phyloP scores from a whole-genome alignment of 2,888 invertebrate genomes.

The Xestobium rufovillosum region DNA sequence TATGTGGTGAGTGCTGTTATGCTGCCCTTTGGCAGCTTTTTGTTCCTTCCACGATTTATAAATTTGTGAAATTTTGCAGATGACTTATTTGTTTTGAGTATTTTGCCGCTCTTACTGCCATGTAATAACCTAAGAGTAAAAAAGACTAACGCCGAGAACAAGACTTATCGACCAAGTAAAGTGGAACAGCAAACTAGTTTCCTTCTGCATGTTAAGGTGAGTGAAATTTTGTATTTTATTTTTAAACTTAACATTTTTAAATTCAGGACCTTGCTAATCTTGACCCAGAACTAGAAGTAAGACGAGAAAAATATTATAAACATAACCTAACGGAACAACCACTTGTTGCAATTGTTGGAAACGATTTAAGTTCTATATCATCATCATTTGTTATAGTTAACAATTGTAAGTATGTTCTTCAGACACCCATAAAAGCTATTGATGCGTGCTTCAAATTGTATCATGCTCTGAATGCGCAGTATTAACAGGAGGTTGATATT shows the following conservation, averaged over 20 bases:
- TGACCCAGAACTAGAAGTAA: not conserved
- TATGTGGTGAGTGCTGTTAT: too few relatives aligned
- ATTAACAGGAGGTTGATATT: not conserved
- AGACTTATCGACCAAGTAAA: not conserved
- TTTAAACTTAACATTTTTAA: too few relatives aligned
- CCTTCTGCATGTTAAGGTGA: not conserved
- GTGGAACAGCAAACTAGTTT: slow-evolving; percentile 1
- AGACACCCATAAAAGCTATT: not conserved
- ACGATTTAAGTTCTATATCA: not conserved
- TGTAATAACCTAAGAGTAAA: not conserved
- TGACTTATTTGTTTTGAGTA: not conserved
- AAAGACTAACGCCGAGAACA: slow-evolving; percentile 1
- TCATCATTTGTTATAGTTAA: not conserved
- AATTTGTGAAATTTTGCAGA: not conserved
- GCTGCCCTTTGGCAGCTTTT: too few relatives aligned
- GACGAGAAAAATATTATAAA: not conserved
- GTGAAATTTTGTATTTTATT: too few relatives aligned
- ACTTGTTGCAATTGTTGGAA: not conserved
- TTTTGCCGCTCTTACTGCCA: not conserved
- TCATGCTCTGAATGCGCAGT: not conserved
- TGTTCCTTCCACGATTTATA: too few relatives aligned
- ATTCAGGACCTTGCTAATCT: not conserved
- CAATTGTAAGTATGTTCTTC: not conserved
- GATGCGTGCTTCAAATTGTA: not conserved
- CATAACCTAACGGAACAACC: slow-evolving; percentile 3